Conservation (phyloP, 30 jellyfish, hydroid and myxozoan species). For the Aurelia aurita region DNA sequence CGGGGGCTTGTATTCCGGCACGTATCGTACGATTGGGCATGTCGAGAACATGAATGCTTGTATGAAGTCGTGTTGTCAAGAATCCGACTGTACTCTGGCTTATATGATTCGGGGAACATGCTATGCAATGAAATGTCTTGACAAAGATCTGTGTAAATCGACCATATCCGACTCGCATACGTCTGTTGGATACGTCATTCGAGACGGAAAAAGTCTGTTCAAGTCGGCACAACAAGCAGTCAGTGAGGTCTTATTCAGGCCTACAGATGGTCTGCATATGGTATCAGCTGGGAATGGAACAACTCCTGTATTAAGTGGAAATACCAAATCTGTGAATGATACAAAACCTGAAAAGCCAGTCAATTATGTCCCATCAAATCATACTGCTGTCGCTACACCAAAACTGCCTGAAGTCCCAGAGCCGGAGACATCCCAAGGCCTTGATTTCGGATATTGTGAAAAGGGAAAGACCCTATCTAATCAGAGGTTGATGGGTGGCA, state of each 20-base stretch:
- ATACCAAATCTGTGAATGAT: slow-evolving; percentile 27
- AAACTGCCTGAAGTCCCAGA: slow-evolving; percentile 39
- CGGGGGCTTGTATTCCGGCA: slow-evolving; percentile 88
- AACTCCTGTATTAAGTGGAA: slow-evolving; percentile 7
- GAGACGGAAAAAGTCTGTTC: slow-evolving; percentile 84
- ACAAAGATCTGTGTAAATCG: slow-evolving; percentile 73
- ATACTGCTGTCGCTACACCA: background rate
- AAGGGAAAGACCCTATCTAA: slow-evolving; percentile 69
- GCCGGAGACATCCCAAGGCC: slow-evolving; percentile 66
- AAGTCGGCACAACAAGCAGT: slow-evolving; percentile 79
- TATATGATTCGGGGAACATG: slow-evolving; percentile 76
- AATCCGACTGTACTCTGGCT: slow-evolving; percentile 86
- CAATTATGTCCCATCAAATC: background rate
- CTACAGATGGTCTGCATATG: slow-evolving; percentile 26
- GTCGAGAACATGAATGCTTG: slow-evolving; percentile 77
- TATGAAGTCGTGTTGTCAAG: slow-evolving; percentile 79
- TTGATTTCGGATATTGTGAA: slow-evolving; percentile 74
- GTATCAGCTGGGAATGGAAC: slow-evolving; percentile 6
- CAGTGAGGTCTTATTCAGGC: slow-evolving; percentile 44
- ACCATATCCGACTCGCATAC: slow-evolving; percentile 56
- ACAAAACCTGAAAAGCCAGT: slow-evolving; percentile 35
- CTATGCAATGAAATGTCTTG: slow-evolving; percentile 78
- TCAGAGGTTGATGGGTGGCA: slow-evolving; percentile 82
- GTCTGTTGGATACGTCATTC: slow-evolving; percentile 82
- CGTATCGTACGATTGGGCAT: slow-evolving; percentile 76